Evolutionary conservation across 2,113 vertebrate species (phyloP).

Genomic region (Syngnathoides biaculeatus): DNA sequence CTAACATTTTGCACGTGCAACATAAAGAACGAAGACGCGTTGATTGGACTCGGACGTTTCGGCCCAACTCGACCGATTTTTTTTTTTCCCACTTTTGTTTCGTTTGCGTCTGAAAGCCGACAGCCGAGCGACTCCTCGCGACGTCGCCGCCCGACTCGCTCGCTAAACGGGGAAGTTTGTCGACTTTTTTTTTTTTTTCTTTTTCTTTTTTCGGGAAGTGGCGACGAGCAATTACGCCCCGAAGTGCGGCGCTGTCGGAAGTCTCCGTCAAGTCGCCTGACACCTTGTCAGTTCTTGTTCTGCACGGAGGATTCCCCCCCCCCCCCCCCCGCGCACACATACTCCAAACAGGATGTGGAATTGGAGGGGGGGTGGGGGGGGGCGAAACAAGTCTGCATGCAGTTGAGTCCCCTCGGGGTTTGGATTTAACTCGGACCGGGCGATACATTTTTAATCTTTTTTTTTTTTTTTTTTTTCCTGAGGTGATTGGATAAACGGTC

Average conservation of each 20-base stretch:
- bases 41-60: no score
- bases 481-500: constrained; percentile 37
- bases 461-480: constrained; percentile 43
- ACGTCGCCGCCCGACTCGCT: constrained; percentile 59
- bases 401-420: constrained; percentile 47
- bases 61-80: no score
- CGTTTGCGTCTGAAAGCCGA: constrained; percentile 30
- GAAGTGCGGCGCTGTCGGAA: constrained; percentile 68
- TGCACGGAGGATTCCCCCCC: constrained; percentile 50
- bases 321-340: no score
- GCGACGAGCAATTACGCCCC: constrained; percentile 63
- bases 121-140: constrained; percentile 53
- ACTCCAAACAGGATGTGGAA: constrained; percentile 15
- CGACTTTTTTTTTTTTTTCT: constrained; percentile 44
- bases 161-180: constrained; percentile 60
- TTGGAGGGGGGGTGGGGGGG: no score
- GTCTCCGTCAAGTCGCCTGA: constrained; percentile 71
- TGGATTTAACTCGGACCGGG: constrained; percentile 54
- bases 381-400: constrained; percentile 34
- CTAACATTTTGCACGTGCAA: no score
- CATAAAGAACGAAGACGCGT: neutral
- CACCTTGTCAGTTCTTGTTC: constrained; percentile 70
- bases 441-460: constrained; percentile 59
- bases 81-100: neutral
- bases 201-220: constrained; percentile 61